These are phyloP conservation scores for Ctenicera cuprea DNA, from an alignment of 2,888 invertebrate genomes.

Conservation along the genomic window DNA sequence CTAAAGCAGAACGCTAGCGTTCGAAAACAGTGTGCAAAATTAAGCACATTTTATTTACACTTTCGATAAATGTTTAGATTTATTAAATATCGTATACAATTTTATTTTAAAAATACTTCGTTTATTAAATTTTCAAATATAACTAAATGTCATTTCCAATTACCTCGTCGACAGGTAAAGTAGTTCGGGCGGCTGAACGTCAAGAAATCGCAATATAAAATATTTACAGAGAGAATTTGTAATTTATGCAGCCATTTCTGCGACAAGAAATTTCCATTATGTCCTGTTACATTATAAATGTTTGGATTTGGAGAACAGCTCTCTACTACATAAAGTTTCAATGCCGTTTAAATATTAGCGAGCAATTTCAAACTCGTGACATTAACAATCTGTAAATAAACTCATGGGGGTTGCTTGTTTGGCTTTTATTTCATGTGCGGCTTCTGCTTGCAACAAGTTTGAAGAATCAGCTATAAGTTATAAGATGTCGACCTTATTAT, in stretches of 20 bases:
- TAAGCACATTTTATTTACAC: too few species aligned
- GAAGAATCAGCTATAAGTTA: slow-evolving; percentile 10
- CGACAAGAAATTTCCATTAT: slow-evolving; percentile 69
- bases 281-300: slow-evolving; percentile 67
- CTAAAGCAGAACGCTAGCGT: too few species aligned
- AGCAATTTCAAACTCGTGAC: slow-evolving; percentile 39
- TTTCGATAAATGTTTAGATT: too few species aligned
- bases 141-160: slow-evolving; percentile 16
- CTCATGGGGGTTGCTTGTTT: slow-evolving; percentile 27
- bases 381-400: slow-evolving; percentile 28
- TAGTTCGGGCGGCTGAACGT: slow-evolving; percentile 46
- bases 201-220: slow-evolving; percentile 62
- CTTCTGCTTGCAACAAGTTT: slow-evolving; percentile 36
- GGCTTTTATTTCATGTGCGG: slow-evolving; percentile 21
- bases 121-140: not conserved
- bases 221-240: slow-evolving; percentile 65
- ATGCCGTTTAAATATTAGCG: slow-evolving; percentile 42
- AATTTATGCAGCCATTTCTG: slow-evolving; percentile 65
- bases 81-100: too few species aligned
- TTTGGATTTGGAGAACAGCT: slow-evolving; percentile 47
- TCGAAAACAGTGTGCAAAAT: too few species aligned
- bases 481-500: slow-evolving; percentile 59
- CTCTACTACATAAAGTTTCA: slow-evolving; percentile 34
- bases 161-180: slow-evolving; percentile 32
- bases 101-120: too few species aligned